Evolutionary conservation across 1,140 invertebrate genomes (phyloP), one percentile per base, ranked within the genome.

Genomic region (Hylaeus volcanicus): DNA sequence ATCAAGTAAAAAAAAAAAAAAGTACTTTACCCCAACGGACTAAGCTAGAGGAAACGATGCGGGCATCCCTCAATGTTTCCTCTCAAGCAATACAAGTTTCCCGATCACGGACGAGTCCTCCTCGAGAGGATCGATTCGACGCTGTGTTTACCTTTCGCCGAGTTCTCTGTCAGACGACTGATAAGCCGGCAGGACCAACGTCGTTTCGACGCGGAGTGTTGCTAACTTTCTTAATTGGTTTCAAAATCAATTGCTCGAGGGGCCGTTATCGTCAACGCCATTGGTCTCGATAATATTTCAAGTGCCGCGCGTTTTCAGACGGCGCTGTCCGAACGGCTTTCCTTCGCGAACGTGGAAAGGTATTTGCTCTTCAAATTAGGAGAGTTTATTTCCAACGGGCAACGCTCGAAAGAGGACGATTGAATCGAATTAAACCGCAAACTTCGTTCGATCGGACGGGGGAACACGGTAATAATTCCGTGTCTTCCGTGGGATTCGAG

Each of bases 171-270:
- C 75, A 55, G 15, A 12, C 39, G 15, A 5, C n/a, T 12, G 66
- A 70, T 70, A 68, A 15, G 45, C 75, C 26, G 66, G 61, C 75
- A 43, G 1, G 48, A n/a, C 66, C 26, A n/a, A 9, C 51, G 37
- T 74, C 71, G 26, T 61, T 14, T 15, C 66, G 15, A 77, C 45
- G 11, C 26, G 26, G 26, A 0, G 55, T 61, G 11, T 69, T 51
- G 43, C 53, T 61, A 51, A 77, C 37, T 77, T 70, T 11, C 2
- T 77, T 77, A 70, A 70, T 77, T 77, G 56, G 9, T 77, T 61
- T 70, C 53, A n/a, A 76, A 77, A 77, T 70, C 65, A 61, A 70
- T 70, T 39, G 65, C 37, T 14, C 26, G 26, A 26, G 26, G 26
- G 26, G 26, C 26, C 26, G 26, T 26, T 26, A 26, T 26, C 26